Evolutionary conservation across 2,113 vertebrate genomes (phyloP), one percentile per base, ranked within the genome.

Genomic region (Anser brachyrhynchus): DNA sequence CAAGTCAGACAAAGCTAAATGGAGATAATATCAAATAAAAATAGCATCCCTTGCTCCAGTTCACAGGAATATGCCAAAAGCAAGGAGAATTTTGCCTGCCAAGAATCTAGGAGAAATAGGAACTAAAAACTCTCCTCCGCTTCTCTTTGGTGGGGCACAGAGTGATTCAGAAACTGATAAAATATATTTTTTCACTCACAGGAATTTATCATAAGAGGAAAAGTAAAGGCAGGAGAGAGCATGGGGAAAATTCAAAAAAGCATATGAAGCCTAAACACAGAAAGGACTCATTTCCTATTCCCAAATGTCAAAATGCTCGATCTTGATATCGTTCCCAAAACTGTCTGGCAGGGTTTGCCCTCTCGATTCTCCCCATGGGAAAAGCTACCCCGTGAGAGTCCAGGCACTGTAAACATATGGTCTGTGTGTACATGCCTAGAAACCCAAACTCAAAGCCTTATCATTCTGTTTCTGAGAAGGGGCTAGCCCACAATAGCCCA

Each of bases 121-220:
- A 84, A 16, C 28, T 66, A 49, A 87, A 86, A 84, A 15, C 3
- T 71, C 21, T 58, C 39, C 19, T 4, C 2, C 28, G 6, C 14
- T 82, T 79, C 43, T 46, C 39, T 66, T 76, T 66, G 54, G 25
- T 11, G 8, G 18, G 33, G 35, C 43, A 87, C 39, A 79, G 69
- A 64, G 57, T 67, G 35, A 52, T 73, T 35, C 35, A 3, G 35
- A 49, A 84, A 52, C 43, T 89, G 78, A 86, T 29, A 59, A 89
- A 88, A 86, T 55, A 14, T 57, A 73, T 31, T 49, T 79, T 70
- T 67, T 59, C 39, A 66, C 46, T 96, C 58, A 62, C 6, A 17
- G 58, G 37, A 96, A 70, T 81, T 91, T 44, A 70, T 69, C 71
- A 71, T 43, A 79, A 89, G 69, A 95, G 31, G 66, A 83, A 95